Percentiles rank a stretch among this genome's conserved stretches.
Conservation (phyloP, 1,140 invertebrate genomes). For the Trichomalopsis sarcophagae region DNA sequence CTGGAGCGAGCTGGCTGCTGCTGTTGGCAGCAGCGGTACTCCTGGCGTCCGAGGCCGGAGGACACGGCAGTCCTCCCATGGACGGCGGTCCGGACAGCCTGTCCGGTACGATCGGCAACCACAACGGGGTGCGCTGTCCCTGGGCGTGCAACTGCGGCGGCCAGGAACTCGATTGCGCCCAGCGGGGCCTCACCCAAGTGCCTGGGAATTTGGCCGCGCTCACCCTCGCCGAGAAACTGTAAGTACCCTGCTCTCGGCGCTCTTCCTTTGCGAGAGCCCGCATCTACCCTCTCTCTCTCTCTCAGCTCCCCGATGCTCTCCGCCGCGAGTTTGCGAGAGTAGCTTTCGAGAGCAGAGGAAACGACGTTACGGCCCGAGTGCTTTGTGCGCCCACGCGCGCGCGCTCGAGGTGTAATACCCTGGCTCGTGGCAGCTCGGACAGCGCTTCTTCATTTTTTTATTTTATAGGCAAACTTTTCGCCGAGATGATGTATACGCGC, state of each 20-base stretch:
- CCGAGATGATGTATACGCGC: no score
- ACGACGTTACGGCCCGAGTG: no score
- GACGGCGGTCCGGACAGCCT: background rate
- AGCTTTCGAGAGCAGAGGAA: no score
- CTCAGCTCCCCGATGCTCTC: no score
- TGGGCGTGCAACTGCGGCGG: slow-evolving; percentile 86
- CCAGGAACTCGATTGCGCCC: slow-evolving; percentile 87
- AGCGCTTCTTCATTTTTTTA: no score
- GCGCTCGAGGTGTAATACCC: no score
- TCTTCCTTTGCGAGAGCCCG: no score
- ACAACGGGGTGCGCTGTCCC: slow-evolving; percentile 79
- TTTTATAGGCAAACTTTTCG: no score
- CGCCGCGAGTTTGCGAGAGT: no score
- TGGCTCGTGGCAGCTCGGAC: no score
- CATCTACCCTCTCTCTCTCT: no score
- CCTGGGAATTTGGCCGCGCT: slow-evolving; percentile 82
- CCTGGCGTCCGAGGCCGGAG: slow-evolving; percentile 5
- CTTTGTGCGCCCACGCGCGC: no score
- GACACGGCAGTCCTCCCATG: background rate
- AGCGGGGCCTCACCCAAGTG: slow-evolving; percentile 85
- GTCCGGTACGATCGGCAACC: slow-evolving; percentile 63
- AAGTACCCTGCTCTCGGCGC: slow-evolving; percentile 75
- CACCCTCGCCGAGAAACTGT: slow-evolving; percentile 87
- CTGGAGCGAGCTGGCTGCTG: background rate
- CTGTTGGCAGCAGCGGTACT: slow-evolving; percentile 10